These are phyloP conservation scores for Chalcis sispes DNA, from an alignment of 2,888 invertebrate species.

Conservation along the genomic window DNA sequence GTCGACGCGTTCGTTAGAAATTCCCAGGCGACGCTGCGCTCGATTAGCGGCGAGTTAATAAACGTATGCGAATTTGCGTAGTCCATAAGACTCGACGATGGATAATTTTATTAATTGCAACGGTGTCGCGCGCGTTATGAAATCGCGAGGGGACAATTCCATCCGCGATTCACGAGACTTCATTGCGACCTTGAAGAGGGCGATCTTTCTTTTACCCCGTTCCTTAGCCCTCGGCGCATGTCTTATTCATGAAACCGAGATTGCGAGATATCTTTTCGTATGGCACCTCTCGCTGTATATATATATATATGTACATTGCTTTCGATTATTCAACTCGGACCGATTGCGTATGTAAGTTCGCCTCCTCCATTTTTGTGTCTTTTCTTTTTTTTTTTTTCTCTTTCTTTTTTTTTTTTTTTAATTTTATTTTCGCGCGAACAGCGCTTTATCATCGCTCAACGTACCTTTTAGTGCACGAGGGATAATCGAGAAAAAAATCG, in stretches of 20 bases:
- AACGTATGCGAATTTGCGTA: not conserved
- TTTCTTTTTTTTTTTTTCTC: no score
- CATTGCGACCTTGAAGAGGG: constrained; percentile 24
- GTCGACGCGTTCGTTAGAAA: no score
- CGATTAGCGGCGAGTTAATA: no score
- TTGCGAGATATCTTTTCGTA: constrained; percentile 44
- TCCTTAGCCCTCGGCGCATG: constrained; percentile 18
- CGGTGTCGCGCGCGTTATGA: constrained; percentile 11
- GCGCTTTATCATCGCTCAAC: no score
- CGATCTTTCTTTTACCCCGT: constrained; percentile 9
- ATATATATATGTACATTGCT: not conserved
- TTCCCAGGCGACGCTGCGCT: no score
- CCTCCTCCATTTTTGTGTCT: constrained; percentile 12
- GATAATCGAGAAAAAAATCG: constrained; percentile 22
- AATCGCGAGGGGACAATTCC: constrained; percentile 35
- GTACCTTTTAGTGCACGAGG: constrained; percentile 29
- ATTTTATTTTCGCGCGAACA: no score
- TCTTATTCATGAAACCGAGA: constrained; percentile 47
- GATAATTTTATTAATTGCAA: no score
- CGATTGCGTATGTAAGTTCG: constrained; percentile 13
- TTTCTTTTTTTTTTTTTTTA: no score
- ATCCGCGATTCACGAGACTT: constrained; percentile 6
- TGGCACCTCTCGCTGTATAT: not conserved
- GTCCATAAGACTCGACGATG: no score
- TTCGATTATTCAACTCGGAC: no score